Evolutionary conservation across 2,888 invertebrate species (phyloP).

Genomic region (Watsonalla binaria): DNA sequence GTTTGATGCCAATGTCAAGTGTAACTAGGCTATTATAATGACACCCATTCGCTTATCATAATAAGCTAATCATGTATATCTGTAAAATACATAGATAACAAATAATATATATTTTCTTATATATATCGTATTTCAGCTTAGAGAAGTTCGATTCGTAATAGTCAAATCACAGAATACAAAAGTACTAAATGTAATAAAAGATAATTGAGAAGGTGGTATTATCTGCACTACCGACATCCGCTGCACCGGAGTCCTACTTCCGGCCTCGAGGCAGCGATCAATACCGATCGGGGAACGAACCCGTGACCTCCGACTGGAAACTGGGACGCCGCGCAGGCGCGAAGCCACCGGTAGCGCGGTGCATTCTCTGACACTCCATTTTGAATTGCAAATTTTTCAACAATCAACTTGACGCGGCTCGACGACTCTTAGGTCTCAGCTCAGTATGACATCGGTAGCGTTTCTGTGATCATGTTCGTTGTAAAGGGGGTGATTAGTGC

Average conservation of each 20-base stretch:
- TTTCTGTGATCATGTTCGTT: background rate
- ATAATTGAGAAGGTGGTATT: constrained; percentile 31
- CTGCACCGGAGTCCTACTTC: constrained; percentile 67
- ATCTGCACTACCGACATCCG: constrained; percentile 49
- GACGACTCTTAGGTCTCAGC: background rate
- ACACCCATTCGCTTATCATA: constrained; percentile 4
- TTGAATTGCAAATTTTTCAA: constrained; percentile 56
- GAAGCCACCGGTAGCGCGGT: constrained; percentile 32
- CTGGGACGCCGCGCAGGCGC: constrained; percentile 76
- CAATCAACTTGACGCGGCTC: background rate
- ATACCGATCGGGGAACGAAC: constrained; percentile 76
- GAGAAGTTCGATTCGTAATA: too few species aligned
- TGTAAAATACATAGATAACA: too few species aligned
- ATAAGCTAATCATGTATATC: background rate
- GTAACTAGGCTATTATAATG: constrained; percentile 38
- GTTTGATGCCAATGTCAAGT: constrained; percentile 68
- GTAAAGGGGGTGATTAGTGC: background rate
- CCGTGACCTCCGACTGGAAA: constrained; percentile 67
- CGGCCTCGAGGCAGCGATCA: constrained; percentile 64
- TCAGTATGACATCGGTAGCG: background rate
- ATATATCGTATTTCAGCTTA: too few species aligned
- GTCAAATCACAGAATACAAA: too few species aligned
- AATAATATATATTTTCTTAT: too few species aligned
- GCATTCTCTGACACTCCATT: constrained; percentile 57
- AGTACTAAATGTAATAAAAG: background rate